phyloP scores from a whole-genome alignment of 2,113 vertebrate species.

The Tragelaphus buxtoni region DNA sequence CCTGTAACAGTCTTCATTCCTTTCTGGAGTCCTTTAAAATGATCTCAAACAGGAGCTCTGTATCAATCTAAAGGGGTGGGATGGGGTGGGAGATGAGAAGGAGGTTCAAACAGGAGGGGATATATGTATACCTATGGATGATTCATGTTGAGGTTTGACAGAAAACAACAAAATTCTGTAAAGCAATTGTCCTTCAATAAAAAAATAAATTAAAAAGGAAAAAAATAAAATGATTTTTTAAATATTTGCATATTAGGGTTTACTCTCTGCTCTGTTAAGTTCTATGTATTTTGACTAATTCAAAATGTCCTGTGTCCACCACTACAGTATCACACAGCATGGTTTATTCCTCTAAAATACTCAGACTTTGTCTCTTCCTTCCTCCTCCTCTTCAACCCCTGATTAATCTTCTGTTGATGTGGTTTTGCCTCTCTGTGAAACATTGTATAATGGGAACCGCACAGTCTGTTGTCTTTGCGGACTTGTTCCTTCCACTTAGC shows the following conservation, averaged over 20 bases:
- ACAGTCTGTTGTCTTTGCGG: neutral
- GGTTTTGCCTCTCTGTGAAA: neutral
- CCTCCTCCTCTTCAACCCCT: neutral
- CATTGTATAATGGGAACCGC: neutral
- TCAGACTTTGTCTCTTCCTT: neutral
- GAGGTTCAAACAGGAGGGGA: neutral
- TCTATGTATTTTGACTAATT: neutral
- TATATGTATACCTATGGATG: neutral
- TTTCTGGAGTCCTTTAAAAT: neutral
- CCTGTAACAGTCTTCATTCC: neutral
- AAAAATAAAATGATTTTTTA: neutral
- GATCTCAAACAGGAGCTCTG: neutral
- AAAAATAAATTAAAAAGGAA: neutral
- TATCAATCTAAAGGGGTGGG: neutral
- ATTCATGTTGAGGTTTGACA: neutral
- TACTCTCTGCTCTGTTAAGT: neutral
- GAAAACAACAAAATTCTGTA: neutral
- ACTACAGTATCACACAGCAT: neutral
- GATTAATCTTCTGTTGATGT: neutral
- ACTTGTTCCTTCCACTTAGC: neutral
- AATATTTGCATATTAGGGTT: neutral
- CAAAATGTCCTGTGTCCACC: neutral
- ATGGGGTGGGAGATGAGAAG: neutral
- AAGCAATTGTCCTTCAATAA: neutral
- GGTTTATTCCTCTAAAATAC: neutral